Base-by-base conservation (phyloP, 2,113 vertebrate genomes). In the Synchiropus splendidus region DNA sequence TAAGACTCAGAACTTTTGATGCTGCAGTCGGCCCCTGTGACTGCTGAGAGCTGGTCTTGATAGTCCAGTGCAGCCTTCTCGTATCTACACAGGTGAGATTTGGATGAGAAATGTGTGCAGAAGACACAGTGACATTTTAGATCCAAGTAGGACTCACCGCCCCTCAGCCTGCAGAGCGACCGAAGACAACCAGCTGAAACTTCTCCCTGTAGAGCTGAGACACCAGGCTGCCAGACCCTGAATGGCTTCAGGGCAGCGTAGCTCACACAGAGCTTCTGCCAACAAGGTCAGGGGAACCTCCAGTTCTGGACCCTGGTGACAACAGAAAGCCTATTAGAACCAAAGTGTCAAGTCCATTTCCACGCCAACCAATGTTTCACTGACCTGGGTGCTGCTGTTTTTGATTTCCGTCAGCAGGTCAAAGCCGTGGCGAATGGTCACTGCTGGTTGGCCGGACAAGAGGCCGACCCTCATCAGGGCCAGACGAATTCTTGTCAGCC, bases 391-490 rank as follows among this genome's bases (percentile, higher is more conserved):
- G 64, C 62, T 86, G 74, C 83, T 93, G 75, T 87, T 89, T 77
- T 93, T 97, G 67, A 97, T 92, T 82, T 99, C 95, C 1, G 91
- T 76, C 1, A 99, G 87, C 51, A 99, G 85, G 73, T 99, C 92
- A 45, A 97, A 99, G 12, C 95, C 94, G 0, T 99, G 95, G 13
- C 95, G 89, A 39, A 99, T 85, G 1, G 95, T 98, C 31, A 99
- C 94, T 1, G 93, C 95, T 4, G 95, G 94, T 36, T 99, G 94
- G 16, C 95, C 94, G n/a, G 93, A 92, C 52, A 99, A 79, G 64
- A 99, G 74, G 0, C 93, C 95, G 18, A 98, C 94, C 12, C 95
- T 84, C 94, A 98, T 98, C 60, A 98, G 87, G 12, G 94, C 94
- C 53, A 99, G 86, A 34, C 95, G 89, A 45, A 99, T 95, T 38